phyloP scores from a whole-genome alignment of 1,140 invertebrate species.

The Anastrepha ludens region DNA sequence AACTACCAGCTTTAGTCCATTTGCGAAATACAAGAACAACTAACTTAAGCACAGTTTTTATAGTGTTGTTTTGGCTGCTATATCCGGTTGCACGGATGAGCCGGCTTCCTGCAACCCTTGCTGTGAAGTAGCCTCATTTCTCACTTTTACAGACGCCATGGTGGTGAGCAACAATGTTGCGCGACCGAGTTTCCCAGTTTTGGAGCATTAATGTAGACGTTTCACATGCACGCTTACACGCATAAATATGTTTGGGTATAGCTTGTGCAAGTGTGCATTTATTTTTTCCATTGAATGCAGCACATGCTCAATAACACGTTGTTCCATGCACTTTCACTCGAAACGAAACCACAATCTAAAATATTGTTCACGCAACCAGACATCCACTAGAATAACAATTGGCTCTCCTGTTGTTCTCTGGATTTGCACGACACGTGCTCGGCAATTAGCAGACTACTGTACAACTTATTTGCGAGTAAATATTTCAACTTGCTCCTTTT shows the following conservation, averaged over 20 bases:
- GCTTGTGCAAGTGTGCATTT: neutral
- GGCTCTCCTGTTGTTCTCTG: slow-evolving; percentile 1
- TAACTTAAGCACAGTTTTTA: neutral
- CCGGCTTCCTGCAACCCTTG: neutral
- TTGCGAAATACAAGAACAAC: slow-evolving; percentile 39
- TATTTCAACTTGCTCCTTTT: neutral
- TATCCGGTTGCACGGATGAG: slow-evolving; percentile 3
- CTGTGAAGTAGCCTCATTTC: neutral
- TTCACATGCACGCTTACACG: neutral
- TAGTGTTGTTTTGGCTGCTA: neutral
- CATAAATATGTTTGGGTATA: neutral
- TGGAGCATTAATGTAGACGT: neutral
- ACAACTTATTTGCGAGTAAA: neutral
- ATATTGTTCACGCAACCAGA: neutral
- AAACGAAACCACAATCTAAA: slow-evolving; percentile 19
- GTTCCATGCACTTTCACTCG: slow-evolving; percentile 53
- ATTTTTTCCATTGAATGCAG: neutral
- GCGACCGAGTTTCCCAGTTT: slow-evolving; percentile 65
- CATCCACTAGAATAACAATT: neutral
- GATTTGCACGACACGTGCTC: neutral
- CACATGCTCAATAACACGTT: slow-evolving; percentile 42
- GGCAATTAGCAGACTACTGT: neutral
- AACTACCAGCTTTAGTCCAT: neutral
- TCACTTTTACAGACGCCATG: slow-evolving; percentile 13
- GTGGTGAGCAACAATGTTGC: slow-evolving; percentile 68